phyloP scores from a whole-genome alignment of 2,888 invertebrate genomes.

The Pachliopta kotzebuea region DNA sequence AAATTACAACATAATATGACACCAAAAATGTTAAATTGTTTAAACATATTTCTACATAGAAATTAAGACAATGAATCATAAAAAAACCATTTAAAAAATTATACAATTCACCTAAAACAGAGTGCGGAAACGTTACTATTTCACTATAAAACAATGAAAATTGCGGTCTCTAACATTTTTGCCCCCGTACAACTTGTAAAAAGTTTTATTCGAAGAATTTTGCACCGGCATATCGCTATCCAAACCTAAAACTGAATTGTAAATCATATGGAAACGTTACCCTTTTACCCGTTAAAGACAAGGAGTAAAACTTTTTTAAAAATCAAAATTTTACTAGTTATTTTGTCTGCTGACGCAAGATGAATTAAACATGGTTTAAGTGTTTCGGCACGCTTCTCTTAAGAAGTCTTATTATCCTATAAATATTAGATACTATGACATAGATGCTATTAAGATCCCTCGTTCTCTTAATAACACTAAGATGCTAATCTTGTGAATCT shows the following conservation, averaged over 20 bases:
- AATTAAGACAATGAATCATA: neutral
- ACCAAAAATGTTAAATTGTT: neutral
- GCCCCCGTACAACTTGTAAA: conserved; percentile 3
- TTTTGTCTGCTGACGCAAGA: too few relatives aligned
- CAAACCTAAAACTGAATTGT: neutral
- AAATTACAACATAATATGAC: neutral
- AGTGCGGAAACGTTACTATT: conserved; percentile 23
- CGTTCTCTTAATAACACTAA: too few relatives aligned
- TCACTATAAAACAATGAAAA: conserved; percentile 17
- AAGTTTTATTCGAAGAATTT: neutral
- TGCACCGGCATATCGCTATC: neutral
- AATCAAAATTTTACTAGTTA: neutral
- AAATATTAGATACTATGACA: too few relatives aligned
- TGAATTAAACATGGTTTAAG: too few relatives aligned
- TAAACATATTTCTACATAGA: neutral
- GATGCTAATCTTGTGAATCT: too few relatives aligned
- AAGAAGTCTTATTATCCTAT: too few relatives aligned
- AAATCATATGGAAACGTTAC: neutral
- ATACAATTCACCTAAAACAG: neutral
- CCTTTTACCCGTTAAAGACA: neutral
- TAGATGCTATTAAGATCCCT: too few relatives aligned
- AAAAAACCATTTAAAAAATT: conserved; percentile 1
- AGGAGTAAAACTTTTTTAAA: neutral
- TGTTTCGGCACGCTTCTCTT: too few relatives aligned
- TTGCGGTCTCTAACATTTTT: conserved; percentile 23